Evolutionary conservation across 2,888 invertebrate genomes (phyloP).

Genomic region (Lepidonotus clava): DNA sequence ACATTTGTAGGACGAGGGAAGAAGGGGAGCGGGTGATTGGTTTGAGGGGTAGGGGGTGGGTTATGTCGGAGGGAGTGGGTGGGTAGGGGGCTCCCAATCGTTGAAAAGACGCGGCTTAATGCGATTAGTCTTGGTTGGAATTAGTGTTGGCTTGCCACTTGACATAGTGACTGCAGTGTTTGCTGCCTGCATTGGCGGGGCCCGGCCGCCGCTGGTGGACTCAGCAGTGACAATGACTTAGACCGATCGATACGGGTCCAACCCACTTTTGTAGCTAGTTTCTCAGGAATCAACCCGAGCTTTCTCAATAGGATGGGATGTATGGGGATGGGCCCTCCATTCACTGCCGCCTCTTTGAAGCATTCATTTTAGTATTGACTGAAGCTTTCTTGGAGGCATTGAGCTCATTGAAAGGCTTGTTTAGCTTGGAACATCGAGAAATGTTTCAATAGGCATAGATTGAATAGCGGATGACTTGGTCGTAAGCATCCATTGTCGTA

Average conservation of each 20-base stretch:
- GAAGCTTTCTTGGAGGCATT: not conserved
- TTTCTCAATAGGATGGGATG: conserved; percentile 14
- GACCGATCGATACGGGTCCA: conserved; percentile 1
- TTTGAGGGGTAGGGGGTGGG: not conserved
- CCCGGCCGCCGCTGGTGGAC: not conserved
- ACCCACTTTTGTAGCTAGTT: conserved; percentile 28
- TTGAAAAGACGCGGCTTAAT: conserved; percentile 34
- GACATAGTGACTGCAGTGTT: conserved; percentile 4
- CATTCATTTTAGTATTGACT: conserved; percentile 7
- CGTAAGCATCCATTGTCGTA: too few relatives aligned
- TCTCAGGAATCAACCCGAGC: conserved; percentile 24
- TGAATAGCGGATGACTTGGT: too few relatives aligned
- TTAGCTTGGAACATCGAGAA: not conserved
- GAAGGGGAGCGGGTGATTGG: not conserved
- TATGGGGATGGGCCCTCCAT: not conserved
- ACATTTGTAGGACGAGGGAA: not conserved
- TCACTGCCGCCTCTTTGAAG: not conserved
- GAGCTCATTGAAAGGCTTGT: not conserved
- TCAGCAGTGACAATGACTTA: conserved; percentile 16
- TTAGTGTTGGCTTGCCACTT: conserved; percentile 47
- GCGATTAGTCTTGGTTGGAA: conserved; percentile 33
- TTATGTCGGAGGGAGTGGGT: not conserved
- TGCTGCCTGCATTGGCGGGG: not conserved
- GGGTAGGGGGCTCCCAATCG: not conserved
- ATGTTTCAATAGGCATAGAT: not conserved